Percentiles rank a stretch among this genome's conserved stretches.
phyloP scores from a whole-genome alignment of 2,113 vertebrate genomes.

The Polypterus senegalus region DNA sequence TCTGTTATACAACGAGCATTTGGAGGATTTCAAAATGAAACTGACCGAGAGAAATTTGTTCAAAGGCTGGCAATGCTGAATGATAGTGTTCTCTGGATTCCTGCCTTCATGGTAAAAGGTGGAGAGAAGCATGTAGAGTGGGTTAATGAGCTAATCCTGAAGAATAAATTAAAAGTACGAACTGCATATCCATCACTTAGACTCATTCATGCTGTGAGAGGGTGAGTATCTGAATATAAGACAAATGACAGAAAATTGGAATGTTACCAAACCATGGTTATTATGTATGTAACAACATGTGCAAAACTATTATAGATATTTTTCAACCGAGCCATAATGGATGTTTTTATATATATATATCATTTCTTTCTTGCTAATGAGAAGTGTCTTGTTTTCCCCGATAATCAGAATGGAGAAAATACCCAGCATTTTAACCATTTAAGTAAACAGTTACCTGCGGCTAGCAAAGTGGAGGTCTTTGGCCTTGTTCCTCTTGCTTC shows the following conservation, averaged over 20 bases:
- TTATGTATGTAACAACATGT: too few species aligned
- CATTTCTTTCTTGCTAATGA: too few species aligned
- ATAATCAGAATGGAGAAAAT: too few species aligned
- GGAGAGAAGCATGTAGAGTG: conserved; percentile 74
- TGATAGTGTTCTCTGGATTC: conserved; percentile 81
- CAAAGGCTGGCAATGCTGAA: conserved; percentile 68
- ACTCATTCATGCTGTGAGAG: conserved; percentile 77
- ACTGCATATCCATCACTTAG: conserved; percentile 75
- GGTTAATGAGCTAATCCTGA: conserved; percentile 74
- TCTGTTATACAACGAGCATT: conserved; percentile 78
- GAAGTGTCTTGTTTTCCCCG: too few species aligned
- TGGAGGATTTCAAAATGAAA: conserved; percentile 68
- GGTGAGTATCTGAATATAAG: conserved; percentile 56
- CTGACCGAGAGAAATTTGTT: conserved; percentile 66
- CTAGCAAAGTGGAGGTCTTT: too few species aligned
- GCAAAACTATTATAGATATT: too few species aligned
- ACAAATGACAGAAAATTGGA: conserved; percentile 1
- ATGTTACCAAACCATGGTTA: too few species aligned
- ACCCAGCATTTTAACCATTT: too few species aligned
- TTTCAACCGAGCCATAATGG: too few species aligned
- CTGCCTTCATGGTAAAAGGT: conserved; percentile 83
- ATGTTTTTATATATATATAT: too few species aligned
- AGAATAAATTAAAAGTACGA: conserved; percentile 63
- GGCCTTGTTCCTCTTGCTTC: too few species aligned
- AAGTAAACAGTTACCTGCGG: too few species aligned